A percentile compares a stretch with the other conserved stretches of the same genome.
Evolutionary conservation across 2,888 invertebrate genomes (phyloP).

Genomic region (Spatulosminthurus flaviceps): DNA sequence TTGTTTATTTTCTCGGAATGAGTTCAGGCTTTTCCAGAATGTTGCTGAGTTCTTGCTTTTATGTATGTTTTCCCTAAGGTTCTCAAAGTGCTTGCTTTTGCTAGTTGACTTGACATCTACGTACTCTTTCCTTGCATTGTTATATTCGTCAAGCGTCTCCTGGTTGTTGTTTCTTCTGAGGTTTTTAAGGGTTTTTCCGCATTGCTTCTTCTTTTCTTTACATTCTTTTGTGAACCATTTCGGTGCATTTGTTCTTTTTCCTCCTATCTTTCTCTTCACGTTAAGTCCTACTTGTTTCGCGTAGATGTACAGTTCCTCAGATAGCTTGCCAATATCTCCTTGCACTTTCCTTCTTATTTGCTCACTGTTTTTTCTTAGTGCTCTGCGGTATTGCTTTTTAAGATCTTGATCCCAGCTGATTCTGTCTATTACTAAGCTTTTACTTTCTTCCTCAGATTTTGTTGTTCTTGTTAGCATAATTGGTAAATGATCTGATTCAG

Average conservation of each 20-base stretch:
- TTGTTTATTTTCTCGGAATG: neutral
- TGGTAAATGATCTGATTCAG: constrained; percentile 12
- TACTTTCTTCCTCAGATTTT: neutral
- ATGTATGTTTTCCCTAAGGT: neutral
- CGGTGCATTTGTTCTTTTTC: neutral
- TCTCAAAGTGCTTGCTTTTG: no score
- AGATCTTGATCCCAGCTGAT: neutral
- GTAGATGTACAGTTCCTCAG: neutral
- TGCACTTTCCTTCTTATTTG: no score
- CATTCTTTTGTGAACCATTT: neutral
- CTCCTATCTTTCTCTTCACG: neutral
- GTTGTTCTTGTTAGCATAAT: neutral
- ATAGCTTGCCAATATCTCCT: neutral
- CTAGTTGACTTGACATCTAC: no score
- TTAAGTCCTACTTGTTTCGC: neutral
- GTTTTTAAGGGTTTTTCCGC: neutral
- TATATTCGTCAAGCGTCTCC: no score
- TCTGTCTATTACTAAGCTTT: neutral
- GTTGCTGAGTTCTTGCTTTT: neutral
- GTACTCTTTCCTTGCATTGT: no score
- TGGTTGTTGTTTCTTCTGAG: neutral
- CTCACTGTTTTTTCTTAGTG: no score
- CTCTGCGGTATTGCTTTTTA: no score
- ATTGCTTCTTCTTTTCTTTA: neutral
- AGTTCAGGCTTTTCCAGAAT: neutral